These are phyloP conservation scores for Acanthisitta chloris DNA, from an alignment of 2,113 vertebrate genomes.

Conservation along the genomic window DNA sequence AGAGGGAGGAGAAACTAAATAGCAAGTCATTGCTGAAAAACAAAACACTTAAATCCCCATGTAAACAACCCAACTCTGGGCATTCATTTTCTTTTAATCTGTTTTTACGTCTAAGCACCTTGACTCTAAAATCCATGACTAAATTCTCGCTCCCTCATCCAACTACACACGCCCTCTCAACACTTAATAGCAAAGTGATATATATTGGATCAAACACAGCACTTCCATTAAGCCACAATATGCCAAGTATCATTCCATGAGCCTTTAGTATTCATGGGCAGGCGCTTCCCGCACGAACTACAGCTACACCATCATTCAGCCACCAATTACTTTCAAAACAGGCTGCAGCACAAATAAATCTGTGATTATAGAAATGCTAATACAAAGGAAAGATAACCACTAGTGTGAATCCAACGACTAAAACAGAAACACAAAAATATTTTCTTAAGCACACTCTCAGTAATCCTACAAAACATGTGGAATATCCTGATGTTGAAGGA, in stretches of 20 bases:
- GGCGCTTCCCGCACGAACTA: fast-evolving
- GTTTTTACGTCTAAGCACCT: background rate
- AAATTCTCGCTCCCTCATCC: background rate
- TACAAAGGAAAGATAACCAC: background rate
- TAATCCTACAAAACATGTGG: fast-evolving
- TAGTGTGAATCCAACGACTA: background rate
- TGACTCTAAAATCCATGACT: background rate
- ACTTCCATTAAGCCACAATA: background rate
- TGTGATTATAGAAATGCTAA: background rate
- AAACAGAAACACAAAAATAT: background rate
- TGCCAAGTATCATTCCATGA: background rate
- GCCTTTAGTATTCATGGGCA: background rate
- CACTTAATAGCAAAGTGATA: background rate
- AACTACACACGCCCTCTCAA: fast-evolving
- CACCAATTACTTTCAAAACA: background rate
- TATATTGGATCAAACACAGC: background rate
- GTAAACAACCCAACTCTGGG: background rate
- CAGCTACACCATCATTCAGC: background rate
- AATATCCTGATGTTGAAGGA: background rate
- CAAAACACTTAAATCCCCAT: background rate
- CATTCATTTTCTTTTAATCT: too few species aligned
- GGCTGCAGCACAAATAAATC: background rate
- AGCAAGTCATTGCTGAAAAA: background rate
- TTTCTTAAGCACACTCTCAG: background rate
- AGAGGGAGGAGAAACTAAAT: background rate